These are phyloP conservation scores for Odocoileus hemionus DNA, from an alignment of 2,113 vertebrate species.

Conservation along the genomic window DNA sequence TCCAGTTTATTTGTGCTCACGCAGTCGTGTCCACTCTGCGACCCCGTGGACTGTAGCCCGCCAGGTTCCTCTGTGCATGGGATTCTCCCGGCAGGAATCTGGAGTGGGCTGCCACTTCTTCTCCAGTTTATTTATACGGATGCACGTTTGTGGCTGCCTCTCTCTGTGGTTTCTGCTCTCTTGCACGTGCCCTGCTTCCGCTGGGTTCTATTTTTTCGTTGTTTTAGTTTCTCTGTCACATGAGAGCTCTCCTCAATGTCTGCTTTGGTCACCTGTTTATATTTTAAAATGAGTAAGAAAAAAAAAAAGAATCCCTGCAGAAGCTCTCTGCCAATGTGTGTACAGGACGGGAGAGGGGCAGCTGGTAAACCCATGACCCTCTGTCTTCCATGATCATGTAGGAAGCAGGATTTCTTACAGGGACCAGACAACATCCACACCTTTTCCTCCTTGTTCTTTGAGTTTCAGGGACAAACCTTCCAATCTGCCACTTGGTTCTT, in stretches of 20 bases:
- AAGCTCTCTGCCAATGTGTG: neutral
- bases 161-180: neutral
- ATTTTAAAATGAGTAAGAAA: neutral
- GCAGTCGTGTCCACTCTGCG: neutral
- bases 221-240: neutral
- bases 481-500: neutral
- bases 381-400: neutral
- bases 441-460: neutral
- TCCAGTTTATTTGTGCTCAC: neutral
- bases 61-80: accelerated
- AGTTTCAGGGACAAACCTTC: neutral
- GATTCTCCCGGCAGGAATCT: neutral
- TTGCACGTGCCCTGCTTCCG: neutral
- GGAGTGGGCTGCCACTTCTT: neutral
- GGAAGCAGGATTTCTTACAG: neutral
- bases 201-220: neutral
- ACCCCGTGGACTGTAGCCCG: neutral
- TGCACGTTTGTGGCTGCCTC: neutral
- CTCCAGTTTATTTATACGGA: neutral
- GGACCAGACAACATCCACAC: neutral
- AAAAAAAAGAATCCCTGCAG: too few species aligned
- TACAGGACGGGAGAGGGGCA: too few species aligned
- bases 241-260: neutral
- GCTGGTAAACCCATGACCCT: neutral
- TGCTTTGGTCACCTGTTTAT: neutral